phyloP scores from a whole-genome alignment of 2,797 vertebrate species.

The Smutsia gigantea region DNA sequence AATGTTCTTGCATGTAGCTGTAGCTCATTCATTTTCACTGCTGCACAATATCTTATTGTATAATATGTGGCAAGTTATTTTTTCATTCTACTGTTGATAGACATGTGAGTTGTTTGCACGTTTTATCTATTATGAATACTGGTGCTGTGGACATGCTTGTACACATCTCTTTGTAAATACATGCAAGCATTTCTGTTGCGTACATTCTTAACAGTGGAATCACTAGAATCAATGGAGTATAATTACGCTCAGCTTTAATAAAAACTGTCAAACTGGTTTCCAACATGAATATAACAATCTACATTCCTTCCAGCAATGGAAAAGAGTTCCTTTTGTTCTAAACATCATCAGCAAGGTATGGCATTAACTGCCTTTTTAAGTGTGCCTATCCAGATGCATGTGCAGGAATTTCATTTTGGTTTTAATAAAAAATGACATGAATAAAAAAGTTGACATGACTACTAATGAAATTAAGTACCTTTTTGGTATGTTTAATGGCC shows the following conservation, averaged over 20 bases:
- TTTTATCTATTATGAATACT: not conserved
- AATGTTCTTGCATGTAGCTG: not conserved
- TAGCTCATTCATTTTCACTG: not conserved
- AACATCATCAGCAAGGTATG: not conserved
- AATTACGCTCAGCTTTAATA: conserved; percentile 6
- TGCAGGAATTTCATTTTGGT: not conserved
- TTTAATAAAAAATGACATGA: not conserved
- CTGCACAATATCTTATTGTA: not conserved
- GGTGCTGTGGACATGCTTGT: not conserved
- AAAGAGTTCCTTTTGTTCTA: not conserved
- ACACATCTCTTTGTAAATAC: not conserved
- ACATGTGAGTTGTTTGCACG: too few species aligned
- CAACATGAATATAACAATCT: not conserved
- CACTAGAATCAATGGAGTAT: not conserved
- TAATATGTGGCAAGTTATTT: not conserved
- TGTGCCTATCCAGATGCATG: not conserved
- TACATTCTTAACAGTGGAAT: not conserved
- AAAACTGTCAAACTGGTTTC: not conserved
- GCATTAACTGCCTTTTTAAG: not conserved
- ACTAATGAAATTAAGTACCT: not conserved
- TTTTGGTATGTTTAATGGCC: not conserved
- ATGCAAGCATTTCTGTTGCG: not conserved
- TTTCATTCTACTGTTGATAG: not conserved
- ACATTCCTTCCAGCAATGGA: not conserved
- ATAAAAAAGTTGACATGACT: not conserved